Conservation (phyloP, 1,140 invertebrate genomes). For the Teleogryllus occipitalis region DNA sequence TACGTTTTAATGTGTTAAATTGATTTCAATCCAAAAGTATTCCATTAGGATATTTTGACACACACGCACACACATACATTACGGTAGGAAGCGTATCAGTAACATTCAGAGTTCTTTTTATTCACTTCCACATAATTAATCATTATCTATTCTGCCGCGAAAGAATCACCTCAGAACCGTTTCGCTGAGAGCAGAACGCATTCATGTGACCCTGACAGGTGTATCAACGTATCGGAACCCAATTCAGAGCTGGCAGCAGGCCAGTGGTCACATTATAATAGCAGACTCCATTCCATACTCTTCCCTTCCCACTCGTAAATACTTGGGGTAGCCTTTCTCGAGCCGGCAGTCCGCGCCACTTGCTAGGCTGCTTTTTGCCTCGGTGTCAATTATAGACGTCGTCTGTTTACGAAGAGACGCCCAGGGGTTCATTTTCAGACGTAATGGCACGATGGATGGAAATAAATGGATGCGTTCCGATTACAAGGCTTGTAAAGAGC, state of each 20-base stretch:
- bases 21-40: too few relatives aligned
- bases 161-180: too few relatives aligned
- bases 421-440: neutral
- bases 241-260: neutral
- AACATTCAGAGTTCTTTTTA: too few relatives aligned
- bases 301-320: neutral
- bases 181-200: too few relatives aligned
- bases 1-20: too few relatives aligned
- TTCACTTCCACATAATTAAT: too few relatives aligned
- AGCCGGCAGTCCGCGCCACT: neutral
- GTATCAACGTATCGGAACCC: neutral
- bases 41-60: too few relatives aligned
- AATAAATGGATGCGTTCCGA: neutral
- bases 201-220: neutral
- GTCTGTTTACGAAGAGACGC: neutral
- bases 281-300: neutral
- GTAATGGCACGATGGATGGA: neutral
- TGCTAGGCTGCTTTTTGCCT: neutral
- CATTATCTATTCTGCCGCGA: too few relatives aligned
- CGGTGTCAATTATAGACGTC: neutral
- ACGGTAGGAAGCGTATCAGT: too few relatives aligned
- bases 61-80: too few relatives aligned
- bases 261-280: neutral
- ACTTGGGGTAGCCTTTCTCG: neutral
- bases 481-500: neutral